Evolutionary conservation across 2,888 invertebrate species (phyloP).

Genomic region (Zootermopsis nevadensis): DNA sequence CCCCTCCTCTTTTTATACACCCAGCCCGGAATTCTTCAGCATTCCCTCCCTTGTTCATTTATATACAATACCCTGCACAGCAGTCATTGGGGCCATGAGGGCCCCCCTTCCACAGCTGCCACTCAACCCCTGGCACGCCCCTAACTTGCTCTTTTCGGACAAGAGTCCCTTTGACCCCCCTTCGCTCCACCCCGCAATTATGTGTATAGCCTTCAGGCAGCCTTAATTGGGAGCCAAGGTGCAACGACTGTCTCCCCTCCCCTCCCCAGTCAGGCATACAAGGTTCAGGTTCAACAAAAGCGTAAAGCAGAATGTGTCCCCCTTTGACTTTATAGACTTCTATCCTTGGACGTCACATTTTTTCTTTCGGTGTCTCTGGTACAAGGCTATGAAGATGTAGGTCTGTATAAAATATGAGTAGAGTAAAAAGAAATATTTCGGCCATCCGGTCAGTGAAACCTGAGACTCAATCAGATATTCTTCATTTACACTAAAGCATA

Average conservation of each 20-base stretch:
- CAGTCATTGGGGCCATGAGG: slow-evolving; percentile 30
- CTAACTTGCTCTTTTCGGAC: slow-evolving; percentile 32
- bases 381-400: no score
- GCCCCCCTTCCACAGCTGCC: slow-evolving; percentile 31
- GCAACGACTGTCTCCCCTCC: neutral
- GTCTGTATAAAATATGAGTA: no score
- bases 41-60: slow-evolving; percentile 18
- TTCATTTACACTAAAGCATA: no score
- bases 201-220: slow-evolving; percentile 11
- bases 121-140: slow-evolving; percentile 35
- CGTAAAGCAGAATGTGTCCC: neutral
- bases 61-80: slow-evolving; percentile 30
- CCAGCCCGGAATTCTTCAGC: slow-evolving; percentile 7
- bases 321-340: neutral
- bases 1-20: slow-evolving; percentile 11
- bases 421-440: no score
- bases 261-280: neutral
- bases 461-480: no score
- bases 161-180: slow-evolving; percentile 19
- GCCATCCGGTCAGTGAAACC: no score
- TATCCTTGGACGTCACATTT: no score
- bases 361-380: no score
- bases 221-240: slow-evolving; percentile 26
- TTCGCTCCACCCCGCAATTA: slow-evolving; percentile 42
- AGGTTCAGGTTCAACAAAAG: slow-evolving; percentile 3